Percentiles rank a stretch among this genome's conserved stretches.
phyloP scores from a whole-genome alignment of 2,797 vertebrate species.

The Argentina silus region DNA sequence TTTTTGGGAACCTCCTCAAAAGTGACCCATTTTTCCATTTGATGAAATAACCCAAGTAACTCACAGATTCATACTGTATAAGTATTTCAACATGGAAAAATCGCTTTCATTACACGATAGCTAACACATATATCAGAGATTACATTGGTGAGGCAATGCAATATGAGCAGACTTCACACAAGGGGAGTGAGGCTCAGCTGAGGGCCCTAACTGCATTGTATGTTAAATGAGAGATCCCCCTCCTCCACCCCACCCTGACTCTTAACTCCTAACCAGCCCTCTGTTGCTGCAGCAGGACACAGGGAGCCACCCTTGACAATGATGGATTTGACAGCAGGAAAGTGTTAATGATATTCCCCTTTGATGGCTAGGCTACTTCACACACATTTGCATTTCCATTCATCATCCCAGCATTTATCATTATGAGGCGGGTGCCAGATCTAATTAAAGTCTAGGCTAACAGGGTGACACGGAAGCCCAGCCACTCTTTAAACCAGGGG shows the following conservation, averaged over 20 bases:
- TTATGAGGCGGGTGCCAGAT: slow-evolving; percentile 94
- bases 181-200: neutral
- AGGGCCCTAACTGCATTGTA: neutral
- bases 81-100: too few species aligned
- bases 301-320: slow-evolving; percentile 88
- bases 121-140: too few species aligned
- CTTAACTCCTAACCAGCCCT: slow-evolving; percentile 55
- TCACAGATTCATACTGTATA: too few species aligned
- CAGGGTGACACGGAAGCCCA: slow-evolving; percentile 82
- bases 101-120: too few species aligned
- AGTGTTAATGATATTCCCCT: slow-evolving; percentile 94
- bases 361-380: slow-evolving; percentile 91
- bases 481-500: slow-evolving; percentile 67
- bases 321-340: slow-evolving; percentile 95
- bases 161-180: too few species aligned
- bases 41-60: too few species aligned
- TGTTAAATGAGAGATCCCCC: neutral
- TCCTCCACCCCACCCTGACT: neutral
- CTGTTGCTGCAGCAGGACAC: slow-evolving; percentile 75
- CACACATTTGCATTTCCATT: slow-evolving; percentile 97
- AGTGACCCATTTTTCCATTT: too few species aligned
- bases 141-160: too few species aligned
- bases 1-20: too few species aligned
- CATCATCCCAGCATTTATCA: slow-evolving; percentile 97
- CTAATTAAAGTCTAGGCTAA: slow-evolving; percentile 97